These are phyloP conservation scores for Passerina amoena DNA, from an alignment of 2,113 vertebrate species.

Conservation along the genomic window DNA sequence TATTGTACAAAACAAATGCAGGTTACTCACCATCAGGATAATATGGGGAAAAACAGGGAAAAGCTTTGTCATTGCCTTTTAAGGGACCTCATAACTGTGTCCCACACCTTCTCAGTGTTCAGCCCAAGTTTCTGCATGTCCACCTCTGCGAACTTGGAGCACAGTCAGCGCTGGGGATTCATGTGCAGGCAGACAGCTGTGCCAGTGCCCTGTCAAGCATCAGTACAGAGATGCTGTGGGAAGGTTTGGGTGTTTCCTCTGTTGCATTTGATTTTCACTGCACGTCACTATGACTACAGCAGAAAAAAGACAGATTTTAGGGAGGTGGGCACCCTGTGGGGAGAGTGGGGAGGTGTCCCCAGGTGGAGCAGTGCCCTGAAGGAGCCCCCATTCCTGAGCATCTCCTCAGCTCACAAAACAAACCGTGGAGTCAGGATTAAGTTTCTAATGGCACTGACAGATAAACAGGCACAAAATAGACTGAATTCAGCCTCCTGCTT, in stretches of 20 bases:
- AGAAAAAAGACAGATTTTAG: background rate
- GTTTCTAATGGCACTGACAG: background rate
- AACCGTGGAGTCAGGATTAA: background rate
- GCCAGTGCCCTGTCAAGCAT: background rate
- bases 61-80: background rate
- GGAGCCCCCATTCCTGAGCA: background rate
- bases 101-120: background rate
- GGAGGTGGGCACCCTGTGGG: background rate
- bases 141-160: background rate
- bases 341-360: background rate
- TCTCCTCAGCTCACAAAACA: background rate
- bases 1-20: background rate
- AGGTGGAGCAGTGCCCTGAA: background rate
- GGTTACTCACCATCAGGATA: background rate
- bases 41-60: background rate
- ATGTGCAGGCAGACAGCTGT: background rate
- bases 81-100: background rate
- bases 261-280: background rate
- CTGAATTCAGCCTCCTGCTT: background rate
- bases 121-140: background rate
- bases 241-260: background rate
- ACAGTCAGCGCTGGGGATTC: background rate
- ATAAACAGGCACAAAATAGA: background rate
- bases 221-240: background rate
- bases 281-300: accelerated